These are phyloP conservation scores for Zelleria hepariella DNA, from an alignment of 2,888 invertebrate genomes.

Conservation along the genomic window DNA sequence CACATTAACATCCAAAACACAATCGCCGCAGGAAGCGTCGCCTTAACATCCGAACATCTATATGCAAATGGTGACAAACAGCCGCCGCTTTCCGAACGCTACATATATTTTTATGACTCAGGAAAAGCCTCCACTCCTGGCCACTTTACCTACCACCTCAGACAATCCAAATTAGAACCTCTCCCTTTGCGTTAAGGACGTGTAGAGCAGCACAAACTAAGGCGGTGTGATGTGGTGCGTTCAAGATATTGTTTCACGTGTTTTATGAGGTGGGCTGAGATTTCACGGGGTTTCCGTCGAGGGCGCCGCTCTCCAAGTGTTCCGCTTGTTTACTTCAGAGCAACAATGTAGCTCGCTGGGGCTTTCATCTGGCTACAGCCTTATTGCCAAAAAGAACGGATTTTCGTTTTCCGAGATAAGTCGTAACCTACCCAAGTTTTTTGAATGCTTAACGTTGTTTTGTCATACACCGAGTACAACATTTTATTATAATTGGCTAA, in stretches of 20 bases:
- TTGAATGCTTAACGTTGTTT: too few species aligned
- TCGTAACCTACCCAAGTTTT: too few species aligned
- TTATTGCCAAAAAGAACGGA: neutral
- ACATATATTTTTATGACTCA: conserved; percentile 68
- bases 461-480: too few species aligned
- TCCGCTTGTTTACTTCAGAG: conserved; percentile 2
- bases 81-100: conserved; percentile 63
- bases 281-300: conserved; percentile 51
- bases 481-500: too few species aligned
- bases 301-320: conserved; percentile 13
- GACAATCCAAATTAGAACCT: neutral
- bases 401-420: too few species aligned
- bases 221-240: conserved; percentile 22
- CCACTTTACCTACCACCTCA: conserved; percentile 15
- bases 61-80: conserved; percentile 70
- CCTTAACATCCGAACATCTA: conserved; percentile 32
- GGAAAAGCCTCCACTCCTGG: conserved; percentile 49
- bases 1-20: conserved; percentile 4
- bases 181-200: neutral
- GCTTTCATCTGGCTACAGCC: neutral
- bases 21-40: neutral
- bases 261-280: conserved; percentile 68
- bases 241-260: conserved; percentile 67
- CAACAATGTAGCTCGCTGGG: neutral
- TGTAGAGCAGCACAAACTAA: conserved; percentile 12